phyloP scores from a whole-genome alignment of 2,888 invertebrate species.

The Synergus laeviventris region DNA sequence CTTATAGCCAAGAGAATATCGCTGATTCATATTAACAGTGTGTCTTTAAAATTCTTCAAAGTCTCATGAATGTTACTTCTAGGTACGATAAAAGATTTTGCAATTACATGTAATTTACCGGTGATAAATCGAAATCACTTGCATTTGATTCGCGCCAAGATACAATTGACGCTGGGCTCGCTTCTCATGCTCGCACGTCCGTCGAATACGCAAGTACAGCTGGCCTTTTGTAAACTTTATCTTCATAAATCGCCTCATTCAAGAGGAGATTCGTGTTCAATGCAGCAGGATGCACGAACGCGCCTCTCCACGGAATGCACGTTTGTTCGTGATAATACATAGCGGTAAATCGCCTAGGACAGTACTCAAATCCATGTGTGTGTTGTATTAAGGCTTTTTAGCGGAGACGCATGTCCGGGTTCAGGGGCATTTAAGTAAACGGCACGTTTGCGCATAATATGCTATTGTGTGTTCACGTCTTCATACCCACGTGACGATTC shows the following conservation, averaged over 20 bases:
- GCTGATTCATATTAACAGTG: no score
- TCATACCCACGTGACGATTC: conserved; percentile 12
- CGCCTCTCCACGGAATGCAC: conserved; percentile 47
- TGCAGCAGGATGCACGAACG: conserved; percentile 31
- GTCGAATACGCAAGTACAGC: background rate
- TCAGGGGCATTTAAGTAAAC: conserved; percentile 57
- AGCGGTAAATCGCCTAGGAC: conserved; percentile 55
- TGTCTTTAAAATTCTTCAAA: no score
- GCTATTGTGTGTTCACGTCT: conserved; percentile 43
- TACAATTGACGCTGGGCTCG: background rate
- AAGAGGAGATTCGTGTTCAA: conserved; percentile 33
- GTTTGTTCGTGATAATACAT: conserved; percentile 60
- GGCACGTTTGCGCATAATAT: conserved; percentile 50
- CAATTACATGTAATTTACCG: background rate
- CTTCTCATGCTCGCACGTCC: background rate
- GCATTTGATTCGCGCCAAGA: background rate
- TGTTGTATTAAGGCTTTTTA: conserved; percentile 21
- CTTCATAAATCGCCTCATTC: conserved; percentile 36
- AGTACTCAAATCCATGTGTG: background rate
- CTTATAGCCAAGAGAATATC: no score
- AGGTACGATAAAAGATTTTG: background rate
- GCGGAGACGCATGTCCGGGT: conserved; percentile 58
- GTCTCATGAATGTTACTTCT: no score
- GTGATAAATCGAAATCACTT: conserved; percentile 2
- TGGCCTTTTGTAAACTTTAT: conserved; percentile 21